These are phyloP conservation scores for Microplitis demolitor DNA, from an alignment of 1,140 invertebrate species.

Conservation along the genomic window DNA sequence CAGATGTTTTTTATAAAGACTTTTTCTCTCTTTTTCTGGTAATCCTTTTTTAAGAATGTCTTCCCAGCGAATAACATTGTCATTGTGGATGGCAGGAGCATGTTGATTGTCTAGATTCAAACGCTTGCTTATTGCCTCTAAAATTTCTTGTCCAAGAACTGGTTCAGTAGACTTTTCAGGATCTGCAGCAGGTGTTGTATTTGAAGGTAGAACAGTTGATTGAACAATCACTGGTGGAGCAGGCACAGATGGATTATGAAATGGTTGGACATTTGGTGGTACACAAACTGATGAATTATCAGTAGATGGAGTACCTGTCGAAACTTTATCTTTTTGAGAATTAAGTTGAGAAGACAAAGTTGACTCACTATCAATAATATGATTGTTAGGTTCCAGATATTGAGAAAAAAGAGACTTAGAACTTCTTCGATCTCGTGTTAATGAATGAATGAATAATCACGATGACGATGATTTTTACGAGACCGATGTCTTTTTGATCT, in stretches of 20 bases:
- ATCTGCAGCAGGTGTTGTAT: background rate
- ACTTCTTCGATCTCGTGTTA: too few relatives aligned
- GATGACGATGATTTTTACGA: too few relatives aligned
- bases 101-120: background rate
- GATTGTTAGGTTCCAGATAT: background rate
- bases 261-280: background rate
- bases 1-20: conserved; percentile 4
- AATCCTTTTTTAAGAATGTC: background rate
- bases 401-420: too few relatives aligned
- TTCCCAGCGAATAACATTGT: background rate
- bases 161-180: background rate
- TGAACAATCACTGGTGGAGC: background rate
- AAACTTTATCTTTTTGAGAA: background rate
- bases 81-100: background rate
- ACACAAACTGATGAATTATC: background rate
- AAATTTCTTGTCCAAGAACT: background rate
- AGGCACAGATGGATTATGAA: background rate
- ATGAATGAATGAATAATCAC: too few relatives aligned
- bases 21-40: background rate
- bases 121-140: background rate
- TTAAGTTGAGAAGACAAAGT: background rate
- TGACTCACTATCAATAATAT: background rate
- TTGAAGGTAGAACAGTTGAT: background rate
- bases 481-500: too few relatives aligned
- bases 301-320: background rate